These are phyloP conservation scores for Bruchidius siliquastri DNA, from an alignment of 2,888 invertebrate species.

Conservation along the genomic window DNA sequence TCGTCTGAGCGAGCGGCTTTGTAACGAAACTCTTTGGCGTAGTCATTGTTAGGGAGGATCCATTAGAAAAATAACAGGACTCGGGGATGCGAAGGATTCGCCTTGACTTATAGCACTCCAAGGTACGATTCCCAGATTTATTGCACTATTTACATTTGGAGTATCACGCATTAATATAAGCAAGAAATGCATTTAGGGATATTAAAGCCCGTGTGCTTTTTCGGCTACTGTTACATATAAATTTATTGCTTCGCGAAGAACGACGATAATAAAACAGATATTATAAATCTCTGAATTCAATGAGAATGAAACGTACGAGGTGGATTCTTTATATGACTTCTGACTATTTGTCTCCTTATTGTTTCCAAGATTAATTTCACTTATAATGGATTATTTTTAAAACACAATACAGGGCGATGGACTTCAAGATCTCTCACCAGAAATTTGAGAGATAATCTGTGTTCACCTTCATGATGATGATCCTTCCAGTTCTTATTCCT, in stretches of 20 bases:
- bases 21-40: background rate
- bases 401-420: too few species aligned
- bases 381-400: too few species aligned
- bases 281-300: slow-evolving; percentile 5
- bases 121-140: slow-evolving; percentile 30
- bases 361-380: too few species aligned
- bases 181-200: slow-evolving; percentile 18
- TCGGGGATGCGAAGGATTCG: slow-evolving; percentile 19
- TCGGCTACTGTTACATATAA: slow-evolving; percentile 4
- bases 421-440: too few species aligned
- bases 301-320: background rate
- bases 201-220: slow-evolving; percentile 14
- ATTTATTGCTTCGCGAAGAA: slow-evolving; percentile 7
- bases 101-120: slow-evolving; percentile 26
- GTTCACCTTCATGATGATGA: too few species aligned
- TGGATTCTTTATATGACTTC: slow-evolving; percentile 1
- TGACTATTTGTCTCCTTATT: too few species aligned
- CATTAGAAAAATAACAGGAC: slow-evolving; percentile 28
- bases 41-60: slow-evolving; percentile 10
- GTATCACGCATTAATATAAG: slow-evolving; percentile 14
- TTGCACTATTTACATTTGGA: slow-evolving; percentile 28
- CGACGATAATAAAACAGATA: slow-evolving; percentile 6
- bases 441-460: too few species aligned
- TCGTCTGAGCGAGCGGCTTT: background rate
- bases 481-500: too few species aligned